Evolutionary conservation across 2,888 invertebrate genomes (phyloP).

Genomic region (Atethmia centrago): DNA sequence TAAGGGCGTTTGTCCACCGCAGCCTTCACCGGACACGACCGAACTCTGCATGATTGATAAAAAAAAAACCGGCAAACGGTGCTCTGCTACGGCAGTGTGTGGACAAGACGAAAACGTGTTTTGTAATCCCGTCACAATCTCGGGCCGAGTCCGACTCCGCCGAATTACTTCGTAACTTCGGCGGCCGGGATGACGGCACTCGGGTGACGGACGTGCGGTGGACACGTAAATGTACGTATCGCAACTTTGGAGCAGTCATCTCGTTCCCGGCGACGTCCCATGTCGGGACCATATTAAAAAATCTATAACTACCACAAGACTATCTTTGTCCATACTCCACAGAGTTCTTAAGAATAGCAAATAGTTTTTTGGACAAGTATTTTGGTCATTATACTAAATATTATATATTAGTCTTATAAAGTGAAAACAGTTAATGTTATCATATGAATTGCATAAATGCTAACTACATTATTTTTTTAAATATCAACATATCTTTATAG

Average conservation of each 20-base stretch:
- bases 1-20: not conserved
- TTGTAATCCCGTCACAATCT: not conserved
- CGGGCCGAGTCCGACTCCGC: not conserved
- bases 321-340: constrained; percentile 14
- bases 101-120: not conserved
- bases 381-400: constrained; percentile 57
- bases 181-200: not conserved
- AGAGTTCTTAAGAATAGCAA: constrained; percentile 25
- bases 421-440: constrained; percentile 49
- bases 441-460: too few species aligned
- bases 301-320: not conserved
- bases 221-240: not conserved
- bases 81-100: not conserved
- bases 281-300: not conserved
- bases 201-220: not conserved
- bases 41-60: too few species aligned
- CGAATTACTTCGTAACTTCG: not conserved
- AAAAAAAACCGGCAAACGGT: too few species aligned
- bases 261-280: not conserved
- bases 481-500: constrained; percentile 46
- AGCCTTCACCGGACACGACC: not conserved
- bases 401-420: constrained; percentile 49
- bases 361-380: constrained; percentile 48
- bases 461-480: constrained; percentile 55
- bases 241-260: not conserved